A percentile compares a stretch with the other conserved stretches of the same genome.
These are phyloP conservation scores for Philhelius pedissequus DNA, from an alignment of 2,888 invertebrate genomes.

Conservation along the genomic window DNA sequence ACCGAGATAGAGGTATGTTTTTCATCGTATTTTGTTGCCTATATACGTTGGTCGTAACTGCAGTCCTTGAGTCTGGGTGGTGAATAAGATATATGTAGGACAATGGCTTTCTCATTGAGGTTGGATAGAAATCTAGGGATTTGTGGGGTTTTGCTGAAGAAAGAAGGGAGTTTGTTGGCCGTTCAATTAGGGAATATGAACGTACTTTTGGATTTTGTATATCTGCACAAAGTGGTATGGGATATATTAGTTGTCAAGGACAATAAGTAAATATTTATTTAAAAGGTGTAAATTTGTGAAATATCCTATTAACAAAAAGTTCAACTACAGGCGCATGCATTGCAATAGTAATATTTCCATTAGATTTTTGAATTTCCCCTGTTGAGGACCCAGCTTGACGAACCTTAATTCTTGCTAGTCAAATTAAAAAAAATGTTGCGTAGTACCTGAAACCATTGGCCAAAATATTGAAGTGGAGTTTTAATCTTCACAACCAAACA, in stretches of 20 bases:
- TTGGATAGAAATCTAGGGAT: constrained; percentile 3
- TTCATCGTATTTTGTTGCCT: constrained; percentile 39
- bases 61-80: constrained; percentile 4
- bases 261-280: background rate
- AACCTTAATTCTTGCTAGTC: no score
- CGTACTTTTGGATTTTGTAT: constrained; percentile 12
- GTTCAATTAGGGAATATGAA: constrained; percentile 49
- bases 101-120: constrained; percentile 44
- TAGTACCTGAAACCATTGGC: no score
- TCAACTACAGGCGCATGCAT: no score
- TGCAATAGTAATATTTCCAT: no score
- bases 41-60: constrained; percentile 37
- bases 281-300: background rate
- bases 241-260: background rate
- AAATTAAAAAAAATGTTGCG: no score
- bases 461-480: no score
- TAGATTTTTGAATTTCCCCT: no score
- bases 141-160: background rate
- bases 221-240: background rate
- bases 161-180: background rate
- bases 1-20: constrained; percentile 30
- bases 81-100: constrained; percentile 52
- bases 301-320: background rate
- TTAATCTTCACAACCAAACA: no score
- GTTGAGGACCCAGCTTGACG: no score